A percentile compares a stretch with the other conserved stretches of the same genome.
phyloP scores from a whole-genome alignment of 2,797 vertebrate genomes.

The Artibeus lituratus region DNA sequence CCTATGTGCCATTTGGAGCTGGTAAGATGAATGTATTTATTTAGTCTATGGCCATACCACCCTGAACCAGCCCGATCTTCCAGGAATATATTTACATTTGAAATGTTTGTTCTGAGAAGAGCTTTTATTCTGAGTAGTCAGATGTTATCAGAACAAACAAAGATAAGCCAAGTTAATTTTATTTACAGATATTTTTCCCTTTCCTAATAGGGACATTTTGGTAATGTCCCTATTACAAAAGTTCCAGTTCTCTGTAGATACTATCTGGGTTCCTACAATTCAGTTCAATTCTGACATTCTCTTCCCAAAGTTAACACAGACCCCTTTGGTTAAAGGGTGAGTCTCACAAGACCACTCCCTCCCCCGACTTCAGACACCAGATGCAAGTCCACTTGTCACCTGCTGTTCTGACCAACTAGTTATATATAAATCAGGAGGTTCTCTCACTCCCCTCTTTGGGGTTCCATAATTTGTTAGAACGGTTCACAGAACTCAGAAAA shows the following conservation, averaged over 20 bases:
- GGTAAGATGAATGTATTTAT: slow-evolving; percentile 84
- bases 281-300: background rate
- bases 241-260: background rate
- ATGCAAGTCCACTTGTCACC: background rate
- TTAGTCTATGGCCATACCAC: background rate
- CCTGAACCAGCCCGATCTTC: too few relatives aligned
- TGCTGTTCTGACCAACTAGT: background rate
- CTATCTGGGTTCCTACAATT: background rate
- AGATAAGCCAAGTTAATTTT: slow-evolving; percentile 1
- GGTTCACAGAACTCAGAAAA: background rate
- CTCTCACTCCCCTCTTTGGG: background rate
- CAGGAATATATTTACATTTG: background rate
- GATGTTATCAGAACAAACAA: background rate
- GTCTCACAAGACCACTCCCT: background rate
- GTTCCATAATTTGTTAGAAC: background rate
- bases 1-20: slow-evolving; percentile 95
- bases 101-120: background rate
- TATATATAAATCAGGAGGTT: background rate
- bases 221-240: too few relatives aligned
- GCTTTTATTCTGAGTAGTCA: background rate
- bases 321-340: background rate
- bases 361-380: background rate
- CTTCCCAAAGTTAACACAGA: background rate
- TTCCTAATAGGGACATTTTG: background rate
- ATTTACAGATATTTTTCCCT: background rate